phyloP scores from a whole-genome alignment of 2,113 vertebrate species.

The Paratilapia polleni region DNA sequence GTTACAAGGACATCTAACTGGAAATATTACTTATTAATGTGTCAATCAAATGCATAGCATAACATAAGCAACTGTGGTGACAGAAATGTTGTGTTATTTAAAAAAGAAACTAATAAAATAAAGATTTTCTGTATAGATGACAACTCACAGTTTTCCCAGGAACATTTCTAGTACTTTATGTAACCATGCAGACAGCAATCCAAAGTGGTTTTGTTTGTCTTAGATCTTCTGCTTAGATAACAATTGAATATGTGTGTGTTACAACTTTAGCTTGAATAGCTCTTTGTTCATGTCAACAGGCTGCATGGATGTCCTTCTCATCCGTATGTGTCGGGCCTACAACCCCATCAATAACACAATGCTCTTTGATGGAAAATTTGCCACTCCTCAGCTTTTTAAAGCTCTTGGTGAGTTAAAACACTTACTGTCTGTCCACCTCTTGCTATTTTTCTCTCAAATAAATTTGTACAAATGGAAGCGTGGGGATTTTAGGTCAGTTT shows the following conservation, averaged over 20 bases:
- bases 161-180: no score
- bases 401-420: slow-evolving; percentile 84
- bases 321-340: slow-evolving; percentile 89
- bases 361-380: slow-evolving; percentile 90
- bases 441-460: not conserved
- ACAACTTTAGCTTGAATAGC: not conserved
- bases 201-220: not conserved
- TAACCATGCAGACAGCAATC: not conserved
- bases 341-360: slow-evolving; percentile 90
- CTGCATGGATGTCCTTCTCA: slow-evolving; percentile 90
- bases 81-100: not conserved
- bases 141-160: no score
- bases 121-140: not conserved
- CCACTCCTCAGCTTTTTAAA: slow-evolving; percentile 87
- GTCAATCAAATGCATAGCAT: not conserved
- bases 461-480: not conserved
- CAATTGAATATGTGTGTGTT: not conserved
- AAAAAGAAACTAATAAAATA: not conserved
- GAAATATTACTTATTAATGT: not conserved
- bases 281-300: slow-evolving; percentile 74
- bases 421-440: not conserved
- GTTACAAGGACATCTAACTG: not conserved
- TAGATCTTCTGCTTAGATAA: not conserved
- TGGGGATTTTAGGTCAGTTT: not conserved
- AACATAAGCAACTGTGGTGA: not conserved